phyloP scores from a whole-genome alignment of 2,888 invertebrate genomes.

The Drosophila helvetica region DNA sequence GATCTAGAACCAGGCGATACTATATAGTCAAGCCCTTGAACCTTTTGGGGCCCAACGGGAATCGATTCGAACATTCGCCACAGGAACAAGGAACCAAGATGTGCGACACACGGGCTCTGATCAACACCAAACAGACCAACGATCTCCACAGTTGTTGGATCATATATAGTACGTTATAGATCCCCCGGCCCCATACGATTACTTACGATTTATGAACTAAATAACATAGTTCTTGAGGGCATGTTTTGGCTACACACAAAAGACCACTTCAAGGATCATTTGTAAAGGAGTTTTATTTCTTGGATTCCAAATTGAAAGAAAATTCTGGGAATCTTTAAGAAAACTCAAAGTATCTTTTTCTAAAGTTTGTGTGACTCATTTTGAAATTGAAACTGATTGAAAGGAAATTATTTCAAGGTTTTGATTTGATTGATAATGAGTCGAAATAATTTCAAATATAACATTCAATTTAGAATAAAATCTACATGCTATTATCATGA shows the following conservation, averaged over 20 bases:
- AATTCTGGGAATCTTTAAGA: no score
- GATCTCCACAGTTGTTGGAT: conserved; percentile 90
- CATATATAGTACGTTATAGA: conserved; percentile 87
- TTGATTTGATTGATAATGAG: no score
- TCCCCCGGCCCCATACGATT: no score
- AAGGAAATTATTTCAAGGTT: no score
- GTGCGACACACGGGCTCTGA: conserved; percentile 87
- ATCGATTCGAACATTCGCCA: background rate
- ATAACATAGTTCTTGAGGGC: background rate
- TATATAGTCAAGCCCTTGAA: background rate
- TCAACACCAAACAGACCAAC: conserved; percentile 86
- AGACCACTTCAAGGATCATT: background rate
- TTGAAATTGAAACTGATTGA: no score
- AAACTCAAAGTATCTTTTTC: background rate
- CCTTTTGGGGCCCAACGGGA: background rate
- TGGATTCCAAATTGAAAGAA: background rate
- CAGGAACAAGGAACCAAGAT: conserved; percentile 75
- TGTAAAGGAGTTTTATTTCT: background rate
- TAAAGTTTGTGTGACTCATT: no score
- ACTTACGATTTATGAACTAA: background rate
- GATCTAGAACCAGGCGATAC: conserved; percentile 13
- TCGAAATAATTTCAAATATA: no score
- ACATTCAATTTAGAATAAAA: no score
- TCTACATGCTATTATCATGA: no score
- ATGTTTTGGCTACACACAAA: no score